Conservation (phyloP, 2,888 invertebrate genomes). For the Xestobium rufovillosum region DNA sequence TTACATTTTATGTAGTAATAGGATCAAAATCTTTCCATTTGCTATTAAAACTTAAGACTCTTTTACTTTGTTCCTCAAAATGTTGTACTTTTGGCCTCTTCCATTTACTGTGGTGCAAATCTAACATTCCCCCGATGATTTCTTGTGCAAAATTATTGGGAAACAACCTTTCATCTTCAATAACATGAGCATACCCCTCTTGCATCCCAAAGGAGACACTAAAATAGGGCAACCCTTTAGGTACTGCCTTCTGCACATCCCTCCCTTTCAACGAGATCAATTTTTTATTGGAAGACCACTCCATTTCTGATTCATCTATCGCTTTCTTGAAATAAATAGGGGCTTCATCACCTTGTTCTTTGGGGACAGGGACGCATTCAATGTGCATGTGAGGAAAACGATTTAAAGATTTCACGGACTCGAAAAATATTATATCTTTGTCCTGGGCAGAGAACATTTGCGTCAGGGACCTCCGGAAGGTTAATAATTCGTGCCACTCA, state of each 20-base stretch:
- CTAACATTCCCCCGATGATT: slow-evolving; percentile 91
- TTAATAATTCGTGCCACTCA: slow-evolving; percentile 82
- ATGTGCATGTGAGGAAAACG: slow-evolving; percentile 76
- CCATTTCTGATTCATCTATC: slow-evolving; percentile 86
- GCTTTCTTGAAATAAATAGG: slow-evolving; percentile 99
- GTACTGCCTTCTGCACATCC: slow-evolving; percentile 73
- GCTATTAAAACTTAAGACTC: slow-evolving; percentile 65
- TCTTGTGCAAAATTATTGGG: slow-evolving; percentile 89
- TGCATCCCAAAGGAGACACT: slow-evolving; percentile 88
- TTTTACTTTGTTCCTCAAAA: slow-evolving; percentile 67
- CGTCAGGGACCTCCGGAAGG: slow-evolving; percentile 69
- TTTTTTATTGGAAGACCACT: slow-evolving; percentile 95
- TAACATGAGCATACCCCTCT: slow-evolving; percentile 92
- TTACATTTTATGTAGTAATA: slow-evolving; percentile 40
- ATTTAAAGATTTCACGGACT: slow-evolving; percentile 65
- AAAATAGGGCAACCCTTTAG: slow-evolving; percentile 92
- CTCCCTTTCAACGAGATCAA: slow-evolving; percentile 61
- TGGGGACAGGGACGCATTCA: slow-evolving; percentile 82
- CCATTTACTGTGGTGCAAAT: slow-evolving; percentile 80
- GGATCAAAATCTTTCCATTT: slow-evolving; percentile 63
- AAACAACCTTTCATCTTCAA: slow-evolving; percentile 86
- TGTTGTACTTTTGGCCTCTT: slow-evolving; percentile 70
- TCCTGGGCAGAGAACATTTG: slow-evolving; percentile 66
- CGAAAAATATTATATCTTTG: slow-evolving; percentile 84
- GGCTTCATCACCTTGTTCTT: slow-evolving; percentile 77